Evolutionary conservation across 1,140 invertebrate species (phyloP).

Genomic region (Pseudobourletiella spinata): DNA sequence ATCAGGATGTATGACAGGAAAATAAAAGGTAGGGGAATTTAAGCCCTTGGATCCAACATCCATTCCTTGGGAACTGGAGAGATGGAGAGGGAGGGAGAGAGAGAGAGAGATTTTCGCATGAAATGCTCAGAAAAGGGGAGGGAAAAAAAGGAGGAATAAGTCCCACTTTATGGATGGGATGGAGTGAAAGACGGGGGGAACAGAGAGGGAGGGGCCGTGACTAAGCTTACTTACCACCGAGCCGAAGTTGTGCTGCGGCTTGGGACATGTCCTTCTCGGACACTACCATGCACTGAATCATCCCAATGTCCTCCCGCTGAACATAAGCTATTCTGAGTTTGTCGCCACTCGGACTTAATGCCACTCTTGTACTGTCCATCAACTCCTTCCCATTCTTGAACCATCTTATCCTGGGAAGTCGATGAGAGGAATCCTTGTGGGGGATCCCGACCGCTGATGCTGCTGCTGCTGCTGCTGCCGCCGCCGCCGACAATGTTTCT

Average conservation of each 20-base stretch:
- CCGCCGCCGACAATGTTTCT: not conserved
- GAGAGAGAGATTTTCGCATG: not conserved
- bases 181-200: not conserved
- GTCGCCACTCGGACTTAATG: constrained; percentile 44
- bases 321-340: constrained; percentile 57
- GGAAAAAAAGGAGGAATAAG: not conserved
- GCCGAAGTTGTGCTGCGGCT: constrained; percentile 64
- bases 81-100: not conserved
- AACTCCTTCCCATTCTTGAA: constrained; percentile 55
- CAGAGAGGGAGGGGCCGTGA: too few species aligned
- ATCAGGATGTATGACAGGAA: too few species aligned
- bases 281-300: constrained; percentile 66
- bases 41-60: too few species aligned
- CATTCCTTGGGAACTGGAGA: too few species aligned
- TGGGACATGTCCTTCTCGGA: constrained; percentile 68
- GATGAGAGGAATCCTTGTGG: not conserved
- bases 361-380: constrained; percentile 36
- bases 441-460: not conserved
- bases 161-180: not conserved
- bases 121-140: too few species aligned
- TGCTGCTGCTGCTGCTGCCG: not conserved
- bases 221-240: constrained; percentile 56
- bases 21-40: too few species aligned
- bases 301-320: constrained; percentile 65
- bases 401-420: constrained; percentile 37